Conservation (phyloP, 2,888 invertebrate species). For the Blomia tropicalis region DNA sequence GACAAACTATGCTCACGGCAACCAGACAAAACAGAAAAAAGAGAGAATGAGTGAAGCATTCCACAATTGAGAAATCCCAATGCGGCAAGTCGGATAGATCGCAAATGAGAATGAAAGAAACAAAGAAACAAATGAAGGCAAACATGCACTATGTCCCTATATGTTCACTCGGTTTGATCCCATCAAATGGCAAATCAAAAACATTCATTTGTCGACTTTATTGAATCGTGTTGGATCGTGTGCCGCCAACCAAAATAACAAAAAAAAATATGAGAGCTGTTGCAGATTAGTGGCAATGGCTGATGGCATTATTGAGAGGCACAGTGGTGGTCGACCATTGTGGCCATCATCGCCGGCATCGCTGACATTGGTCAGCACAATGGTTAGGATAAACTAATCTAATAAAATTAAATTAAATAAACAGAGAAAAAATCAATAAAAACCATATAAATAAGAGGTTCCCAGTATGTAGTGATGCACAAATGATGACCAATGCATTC, state of each 20-base stretch:
- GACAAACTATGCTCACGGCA: too few species aligned
- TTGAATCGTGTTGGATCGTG: background rate
- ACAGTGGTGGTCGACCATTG: too few species aligned
- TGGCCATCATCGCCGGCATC: too few species aligned
- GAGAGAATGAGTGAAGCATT: too few species aligned
- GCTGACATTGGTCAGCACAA: too few species aligned
- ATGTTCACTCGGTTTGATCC: background rate
- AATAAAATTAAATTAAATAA: constrained; percentile 12
- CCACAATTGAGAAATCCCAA: constrained; percentile 9
- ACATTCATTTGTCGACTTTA: constrained; percentile 3
- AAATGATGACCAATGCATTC: too few species aligned
- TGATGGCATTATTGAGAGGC: too few species aligned
- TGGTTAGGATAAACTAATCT: constrained; percentile 7
- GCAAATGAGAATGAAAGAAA: constrained; percentile 1
- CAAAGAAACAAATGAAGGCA: constrained; percentile 12
- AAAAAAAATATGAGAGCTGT: background rate
- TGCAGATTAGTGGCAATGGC: constrained; percentile 10
- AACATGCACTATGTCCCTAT: background rate
- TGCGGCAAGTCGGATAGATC: background rate
- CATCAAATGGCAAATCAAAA: constrained; percentile 7
- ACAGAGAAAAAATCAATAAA: constrained; percentile 4
- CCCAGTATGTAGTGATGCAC: too few species aligned
- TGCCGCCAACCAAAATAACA: background rate
- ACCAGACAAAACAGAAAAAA: too few species aligned
- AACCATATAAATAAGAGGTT: background rate